phyloP scores from a whole-genome alignment of 2,888 invertebrate genomes.

The Eudasyphora cyanicolor region DNA sequence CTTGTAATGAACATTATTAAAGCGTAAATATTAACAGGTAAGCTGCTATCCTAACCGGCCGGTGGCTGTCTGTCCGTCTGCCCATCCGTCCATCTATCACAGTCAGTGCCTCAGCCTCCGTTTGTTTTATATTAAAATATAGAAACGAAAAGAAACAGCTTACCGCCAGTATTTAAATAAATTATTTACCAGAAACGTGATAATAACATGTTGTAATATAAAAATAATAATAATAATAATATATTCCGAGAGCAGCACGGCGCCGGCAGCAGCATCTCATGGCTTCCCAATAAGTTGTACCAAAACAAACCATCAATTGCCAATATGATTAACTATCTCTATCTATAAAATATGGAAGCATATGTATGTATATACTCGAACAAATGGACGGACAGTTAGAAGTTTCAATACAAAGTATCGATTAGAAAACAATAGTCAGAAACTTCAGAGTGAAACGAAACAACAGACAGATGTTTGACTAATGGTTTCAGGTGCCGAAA shows the following conservation, averaged over 20 bases:
- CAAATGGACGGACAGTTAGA: neutral
- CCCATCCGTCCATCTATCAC: neutral
- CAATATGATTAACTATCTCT: conserved; percentile 22
- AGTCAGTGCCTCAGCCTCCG: neutral
- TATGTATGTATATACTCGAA: neutral
- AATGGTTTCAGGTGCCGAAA: conserved; percentile 48
- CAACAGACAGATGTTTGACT: conserved; percentile 52
- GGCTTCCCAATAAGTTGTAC: neutral
- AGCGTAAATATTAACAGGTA: conserved; percentile 54
- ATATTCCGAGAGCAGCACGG: neutral
- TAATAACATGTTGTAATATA: conserved; percentile 58
- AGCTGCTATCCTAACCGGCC: neutral
- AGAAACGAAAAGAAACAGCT: neutral
- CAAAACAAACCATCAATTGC: neutral
- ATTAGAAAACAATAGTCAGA: conserved; percentile 9
- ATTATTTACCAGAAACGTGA: conserved; percentile 59
- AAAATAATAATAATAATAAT: conserved; percentile 39
- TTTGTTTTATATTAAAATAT: conserved; percentile 16
- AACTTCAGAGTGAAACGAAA: neutral
- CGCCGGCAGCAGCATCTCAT: neutral
- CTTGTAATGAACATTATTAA: conserved; percentile 41
- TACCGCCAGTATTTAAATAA: conserved; percentile 51
- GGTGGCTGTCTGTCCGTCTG: neutral
- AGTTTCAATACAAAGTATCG: neutral
- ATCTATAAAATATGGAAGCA: neutral